phyloP scores from a whole-genome alignment of 2,888 invertebrate species.

The Microctonus aethiopoides region DNA sequence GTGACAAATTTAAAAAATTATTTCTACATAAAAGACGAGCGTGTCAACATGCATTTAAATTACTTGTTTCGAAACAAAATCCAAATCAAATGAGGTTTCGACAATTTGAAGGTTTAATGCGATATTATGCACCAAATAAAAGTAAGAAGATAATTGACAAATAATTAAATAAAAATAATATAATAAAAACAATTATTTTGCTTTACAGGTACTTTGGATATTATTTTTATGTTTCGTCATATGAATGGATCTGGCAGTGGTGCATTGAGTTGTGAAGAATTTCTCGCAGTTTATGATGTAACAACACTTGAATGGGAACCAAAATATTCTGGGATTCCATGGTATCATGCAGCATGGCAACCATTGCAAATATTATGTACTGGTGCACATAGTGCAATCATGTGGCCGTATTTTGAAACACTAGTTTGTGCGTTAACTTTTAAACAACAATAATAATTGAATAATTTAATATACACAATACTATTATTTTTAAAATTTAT shows the following conservation, averaged over 20 bases:
- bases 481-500: too few relatives aligned
- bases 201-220: constrained; percentile 74
- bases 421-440: constrained; percentile 73
- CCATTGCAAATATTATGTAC: constrained; percentile 74
- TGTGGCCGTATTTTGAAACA: constrained; percentile 80
- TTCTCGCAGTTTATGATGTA: constrained; percentile 78
- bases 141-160: constrained; percentile 65
- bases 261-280: constrained; percentile 77
- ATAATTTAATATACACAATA: too few relatives aligned
- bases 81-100: constrained; percentile 76
- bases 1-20: constrained; percentile 85
- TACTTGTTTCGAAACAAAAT: constrained; percentile 82
- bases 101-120: constrained; percentile 85
- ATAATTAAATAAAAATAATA: not conserved
- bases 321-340: constrained; percentile 77
- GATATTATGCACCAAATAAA: constrained; percentile 80
- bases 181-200: not conserved
- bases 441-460: constrained; percentile 12
- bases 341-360: constrained; percentile 76
- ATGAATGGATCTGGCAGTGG: constrained; percentile 78
- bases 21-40: constrained; percentile 84
- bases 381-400: constrained; percentile 73
- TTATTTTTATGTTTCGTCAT: constrained; percentile 83
- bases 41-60: constrained; percentile 82
- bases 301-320: constrained; percentile 80